These are phyloP conservation scores for Phymorhynchus buccinoides DNA, from an alignment of 1,140 invertebrate genomes.

Conservation along the genomic window DNA sequence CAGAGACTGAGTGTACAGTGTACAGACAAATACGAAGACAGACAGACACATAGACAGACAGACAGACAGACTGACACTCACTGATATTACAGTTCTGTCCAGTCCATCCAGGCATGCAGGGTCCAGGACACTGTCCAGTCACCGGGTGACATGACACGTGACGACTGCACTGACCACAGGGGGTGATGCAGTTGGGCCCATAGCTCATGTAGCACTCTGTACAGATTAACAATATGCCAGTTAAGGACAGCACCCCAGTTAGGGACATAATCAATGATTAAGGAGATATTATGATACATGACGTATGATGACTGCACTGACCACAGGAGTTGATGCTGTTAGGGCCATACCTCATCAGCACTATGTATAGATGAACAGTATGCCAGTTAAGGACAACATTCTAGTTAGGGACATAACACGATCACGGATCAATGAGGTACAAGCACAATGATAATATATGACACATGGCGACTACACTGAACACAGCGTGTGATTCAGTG, in stretches of 20 bases:
- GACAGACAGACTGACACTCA: constrained; percentile 22
- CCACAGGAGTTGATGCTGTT: constrained; percentile 50
- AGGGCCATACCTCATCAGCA: neutral
- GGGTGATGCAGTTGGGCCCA: constrained; percentile 45
- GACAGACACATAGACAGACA: constrained; percentile 20
- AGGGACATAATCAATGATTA: too few relatives aligned
- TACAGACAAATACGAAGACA: neutral
- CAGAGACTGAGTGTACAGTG: neutral
- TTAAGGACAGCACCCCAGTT: too few relatives aligned
- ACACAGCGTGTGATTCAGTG: too few relatives aligned
- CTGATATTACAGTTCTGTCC: constrained; percentile 24
- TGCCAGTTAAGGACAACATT: too few relatives aligned
- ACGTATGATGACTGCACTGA: constrained; percentile 44
- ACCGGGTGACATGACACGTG: constrained; percentile 53
- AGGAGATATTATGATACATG: too few relatives aligned
- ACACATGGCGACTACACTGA: too few relatives aligned
- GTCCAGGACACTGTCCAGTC: constrained; percentile 48
- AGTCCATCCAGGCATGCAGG: constrained; percentile 54
- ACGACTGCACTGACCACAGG: constrained; percentile 53
- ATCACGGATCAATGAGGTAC: too few relatives aligned
- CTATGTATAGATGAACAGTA: too few relatives aligned
- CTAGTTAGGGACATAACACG: too few relatives aligned
- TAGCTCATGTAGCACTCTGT: constrained; percentile 49
- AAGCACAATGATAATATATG: too few relatives aligned
- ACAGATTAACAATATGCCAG: too few relatives aligned